Evolutionary conservation across 2,888 invertebrate species (phyloP).

Genomic region (Aelia acuminata): DNA sequence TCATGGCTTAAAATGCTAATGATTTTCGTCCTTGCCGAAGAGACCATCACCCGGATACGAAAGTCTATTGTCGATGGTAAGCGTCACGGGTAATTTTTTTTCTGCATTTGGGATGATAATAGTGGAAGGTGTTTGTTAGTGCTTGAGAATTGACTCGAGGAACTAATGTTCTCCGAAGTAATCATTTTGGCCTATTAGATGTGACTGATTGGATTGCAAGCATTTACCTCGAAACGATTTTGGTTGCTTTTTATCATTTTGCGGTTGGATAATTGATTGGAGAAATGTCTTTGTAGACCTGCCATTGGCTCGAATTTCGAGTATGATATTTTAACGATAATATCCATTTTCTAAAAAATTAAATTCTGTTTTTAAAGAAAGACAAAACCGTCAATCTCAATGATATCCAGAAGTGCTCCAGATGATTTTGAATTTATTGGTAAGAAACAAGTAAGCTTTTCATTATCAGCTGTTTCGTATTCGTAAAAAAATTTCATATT

Average conservation of each 20-base stretch:
- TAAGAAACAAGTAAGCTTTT: no score
- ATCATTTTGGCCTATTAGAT: neutral
- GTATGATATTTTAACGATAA: no score
- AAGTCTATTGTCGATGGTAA: neutral
- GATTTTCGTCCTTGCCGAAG: constrained; percentile 21
- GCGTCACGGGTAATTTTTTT: neutral
- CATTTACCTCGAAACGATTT: neutral
- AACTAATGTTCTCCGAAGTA: neutral
- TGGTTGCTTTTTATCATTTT: neutral
- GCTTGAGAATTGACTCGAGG: neutral
- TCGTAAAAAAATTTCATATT: no score
- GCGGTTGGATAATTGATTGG: neutral
- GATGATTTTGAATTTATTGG: no score
- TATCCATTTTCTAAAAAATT: no score
- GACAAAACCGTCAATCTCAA: no score
- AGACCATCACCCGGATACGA: constrained; percentile 14
- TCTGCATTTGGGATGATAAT: neutral
- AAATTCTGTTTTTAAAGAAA: no score
- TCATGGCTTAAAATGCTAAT: constrained; percentile 8
- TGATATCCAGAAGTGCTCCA: no score
- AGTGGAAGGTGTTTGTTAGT: constrained; percentile 7
- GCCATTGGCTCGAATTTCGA: no score
- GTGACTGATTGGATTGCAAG: neutral
- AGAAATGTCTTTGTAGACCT: no score
- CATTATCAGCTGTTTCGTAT: no score